Conservation (phyloP, 2,797 vertebrate species). For the Enteromius treurensis region DNA sequence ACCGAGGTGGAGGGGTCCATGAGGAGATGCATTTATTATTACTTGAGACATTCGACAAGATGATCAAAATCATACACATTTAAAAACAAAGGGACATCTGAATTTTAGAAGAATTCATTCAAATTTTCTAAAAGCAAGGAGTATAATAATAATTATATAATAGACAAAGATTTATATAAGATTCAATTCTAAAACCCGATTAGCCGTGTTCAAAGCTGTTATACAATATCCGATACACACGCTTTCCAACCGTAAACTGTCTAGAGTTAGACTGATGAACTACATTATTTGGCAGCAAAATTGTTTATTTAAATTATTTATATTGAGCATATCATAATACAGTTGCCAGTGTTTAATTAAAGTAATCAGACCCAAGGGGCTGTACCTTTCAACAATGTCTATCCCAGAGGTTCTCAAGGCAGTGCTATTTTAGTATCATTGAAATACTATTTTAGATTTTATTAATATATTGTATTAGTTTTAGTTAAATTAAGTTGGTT, state of each 20-base stretch:
- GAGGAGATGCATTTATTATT: neutral
- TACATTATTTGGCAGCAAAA: conserved; percentile 7
- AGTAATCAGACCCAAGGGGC: conserved; percentile 6
- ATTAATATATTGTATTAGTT: neutral
- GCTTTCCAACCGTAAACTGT: neutral
- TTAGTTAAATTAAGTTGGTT: neutral
- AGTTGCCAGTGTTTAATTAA: conserved; percentile 1
- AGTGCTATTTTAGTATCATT: neutral
- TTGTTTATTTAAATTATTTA: conserved; percentile 26
- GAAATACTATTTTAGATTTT: neutral
- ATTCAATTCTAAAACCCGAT: neutral
- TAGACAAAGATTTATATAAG: neutral
- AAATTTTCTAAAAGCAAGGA: neutral
- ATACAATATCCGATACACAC: neutral
- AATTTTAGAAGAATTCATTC: neutral
- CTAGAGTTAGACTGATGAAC: conserved; percentile 6
- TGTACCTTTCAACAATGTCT: neutral
- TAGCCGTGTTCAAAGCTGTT: neutral
- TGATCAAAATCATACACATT: neutral
- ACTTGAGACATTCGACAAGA: neutral
- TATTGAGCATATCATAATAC: conserved; percentile 26
- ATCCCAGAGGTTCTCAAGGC: neutral
- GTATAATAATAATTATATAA: neutral
- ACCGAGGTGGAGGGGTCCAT: no score
- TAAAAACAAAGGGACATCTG: neutral